A percentile compares a stretch with the other conserved stretches of the same genome.
These are phyloP conservation scores for Icerya purchasi DNA, from an alignment of 2,888 invertebrate genomes.

Conservation along the genomic window DNA sequence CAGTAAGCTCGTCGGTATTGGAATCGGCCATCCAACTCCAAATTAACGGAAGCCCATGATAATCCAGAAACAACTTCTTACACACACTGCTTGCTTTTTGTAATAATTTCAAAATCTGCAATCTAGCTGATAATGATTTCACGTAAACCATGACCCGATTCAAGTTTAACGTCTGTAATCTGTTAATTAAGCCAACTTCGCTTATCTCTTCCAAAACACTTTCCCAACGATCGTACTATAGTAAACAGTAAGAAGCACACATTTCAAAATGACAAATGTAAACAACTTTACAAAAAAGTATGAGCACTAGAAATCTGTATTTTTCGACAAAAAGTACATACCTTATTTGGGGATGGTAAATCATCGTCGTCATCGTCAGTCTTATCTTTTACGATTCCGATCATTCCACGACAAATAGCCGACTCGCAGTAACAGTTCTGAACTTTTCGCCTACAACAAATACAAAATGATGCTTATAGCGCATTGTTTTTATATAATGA, in stretches of 20 bases:
- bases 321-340: too few relatives aligned
- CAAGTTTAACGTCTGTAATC: slow-evolving; percentile 44
- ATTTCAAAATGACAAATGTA: too few relatives aligned
- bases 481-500: too few relatives aligned
- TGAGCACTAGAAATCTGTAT: too few relatives aligned
- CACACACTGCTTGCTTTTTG: slow-evolving; percentile 62
- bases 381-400: slow-evolving; percentile 68
- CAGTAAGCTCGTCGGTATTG: background rate
- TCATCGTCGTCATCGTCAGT: slow-evolving; percentile 23
- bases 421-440: slow-evolving; percentile 91
- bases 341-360: too few relatives aligned
- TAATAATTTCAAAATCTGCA: slow-evolving; percentile 50
- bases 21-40: slow-evolving; percentile 62
- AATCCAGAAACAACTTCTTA: slow-evolving; percentile 69
- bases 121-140: slow-evolving; percentile 52
- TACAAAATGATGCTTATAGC: too few relatives aligned
- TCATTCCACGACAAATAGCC: slow-evolving; percentile 76
- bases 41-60: slow-evolving; percentile 72
- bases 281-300: too few relatives aligned
- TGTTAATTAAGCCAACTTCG: slow-evolving; percentile 9
- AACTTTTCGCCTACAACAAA: slow-evolving; percentile 56
- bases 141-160: slow-evolving; percentile 84
- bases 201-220: slow-evolving; percentile 9
- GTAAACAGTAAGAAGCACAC: background rate
- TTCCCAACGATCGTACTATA: slow-evolving; percentile 3